Conservation (phyloP, 92 coral and sea anemone genomes). For the Phenganax marumi region DNA sequence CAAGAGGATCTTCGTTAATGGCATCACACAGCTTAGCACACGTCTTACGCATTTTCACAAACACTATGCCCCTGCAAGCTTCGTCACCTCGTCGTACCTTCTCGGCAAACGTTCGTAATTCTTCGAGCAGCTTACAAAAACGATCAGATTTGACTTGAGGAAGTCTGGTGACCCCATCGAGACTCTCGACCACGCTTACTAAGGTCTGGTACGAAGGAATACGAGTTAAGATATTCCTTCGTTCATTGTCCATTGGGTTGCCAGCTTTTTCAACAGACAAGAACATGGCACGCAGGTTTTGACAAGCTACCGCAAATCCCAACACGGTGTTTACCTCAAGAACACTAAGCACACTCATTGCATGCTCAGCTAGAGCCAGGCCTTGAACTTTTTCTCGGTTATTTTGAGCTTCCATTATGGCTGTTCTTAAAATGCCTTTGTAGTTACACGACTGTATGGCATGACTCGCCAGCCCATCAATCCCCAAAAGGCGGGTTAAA, state of each 20-base stretch:
- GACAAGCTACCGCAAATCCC: conserved; percentile 67
- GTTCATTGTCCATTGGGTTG: conserved; percentile 32
- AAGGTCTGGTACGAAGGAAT: neutral
- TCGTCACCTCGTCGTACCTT: conserved; percentile 49
- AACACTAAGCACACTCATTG: conserved; percentile 77
- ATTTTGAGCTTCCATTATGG: conserved; percentile 31
- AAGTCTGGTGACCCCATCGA: neutral
- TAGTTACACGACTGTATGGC: conserved; percentile 33
- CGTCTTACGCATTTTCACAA: conserved; percentile 89
- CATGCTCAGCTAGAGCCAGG: conserved; percentile 83
- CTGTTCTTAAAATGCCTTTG: conserved; percentile 34
- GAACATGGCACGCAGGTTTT: conserved; percentile 71
- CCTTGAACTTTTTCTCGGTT: conserved; percentile 54
- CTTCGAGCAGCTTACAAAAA: conserved; percentile 53
- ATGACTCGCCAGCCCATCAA: conserved; percentile 9
- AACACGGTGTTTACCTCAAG: conserved; percentile 76
- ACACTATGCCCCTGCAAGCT: conserved; percentile 75
- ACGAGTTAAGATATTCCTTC: conserved; percentile 9
- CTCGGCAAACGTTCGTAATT: conserved; percentile 56
- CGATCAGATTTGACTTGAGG: neutral
- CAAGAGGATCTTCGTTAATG: conserved; percentile 50
- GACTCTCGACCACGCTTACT: neutral
- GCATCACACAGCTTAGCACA: conserved; percentile 77
- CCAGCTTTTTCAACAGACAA: conserved; percentile 58
- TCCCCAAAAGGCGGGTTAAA: conserved; percentile 11